Base-by-base conservation (phyloP, 2,888 invertebrate species). In the Thereva nobilitata region DNA sequence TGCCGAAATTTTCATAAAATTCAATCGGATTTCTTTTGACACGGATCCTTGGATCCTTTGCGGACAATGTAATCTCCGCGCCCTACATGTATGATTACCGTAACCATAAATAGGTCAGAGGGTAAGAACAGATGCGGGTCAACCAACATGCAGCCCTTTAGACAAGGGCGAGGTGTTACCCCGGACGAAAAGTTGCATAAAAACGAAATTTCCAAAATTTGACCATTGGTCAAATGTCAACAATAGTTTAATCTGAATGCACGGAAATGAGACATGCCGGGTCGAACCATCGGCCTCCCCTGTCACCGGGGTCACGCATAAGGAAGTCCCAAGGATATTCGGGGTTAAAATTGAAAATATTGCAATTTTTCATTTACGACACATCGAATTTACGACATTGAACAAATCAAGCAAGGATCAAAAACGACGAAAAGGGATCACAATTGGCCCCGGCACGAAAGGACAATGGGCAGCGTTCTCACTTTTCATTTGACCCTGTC, bases 61-160 rank as follows among this genome's bases (percentile, higher is more conserved):
- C 64, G 56, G 68, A 38, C 47, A 52, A 10, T 49, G 54, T 49
- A 12, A n/a, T 57, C 41, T 47, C 53, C 49, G 10, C 45, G 50
- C 35, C 45, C 38, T 49, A 45, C 55, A 50, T 59, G 54, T 57
- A 23, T 45, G 53, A 66, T 54, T 45, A 67, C 67, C 68, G 70
- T 70, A 70, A 70, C 70, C 71, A 71, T 64, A 68, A 70, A 70
- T 64, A 67, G 67, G 69, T 66, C 68, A 71, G 68, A 12, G 66
- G 70, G 57, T 53, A 49, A 59, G 54, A 50, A 54, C 57, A 67
- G 63, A 68, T 52, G 45, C 47, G 52, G 52, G 63, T 63, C 63
- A 63, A 23, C 41, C 23, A 50, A 37, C 5, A 23, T 10, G 4
- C 49, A 23, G 63, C 23, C 23, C 23, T 23, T 23, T 23, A 23